A percentile compares a stretch with the other conserved stretches of the same genome.
Evolutionary conservation across 2,888 invertebrate genomes (phyloP).

Genomic region (Archips crataeganus): DNA sequence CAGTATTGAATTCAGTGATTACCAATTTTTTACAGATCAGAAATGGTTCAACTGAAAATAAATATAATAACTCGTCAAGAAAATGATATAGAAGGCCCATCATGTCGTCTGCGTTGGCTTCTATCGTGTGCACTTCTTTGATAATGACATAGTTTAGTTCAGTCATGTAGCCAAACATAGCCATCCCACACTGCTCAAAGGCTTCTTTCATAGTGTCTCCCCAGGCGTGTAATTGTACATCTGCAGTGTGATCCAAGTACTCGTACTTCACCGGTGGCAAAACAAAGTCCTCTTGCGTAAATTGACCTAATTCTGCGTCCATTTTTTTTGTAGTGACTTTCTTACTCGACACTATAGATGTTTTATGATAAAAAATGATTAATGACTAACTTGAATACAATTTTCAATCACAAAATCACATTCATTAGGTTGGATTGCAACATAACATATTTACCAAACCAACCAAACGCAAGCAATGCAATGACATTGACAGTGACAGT

Average conservation of each 20-base stretch:
- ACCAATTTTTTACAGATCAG: conserved; percentile 94
- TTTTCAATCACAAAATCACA: background rate
- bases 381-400: background rate
- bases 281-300: conserved; percentile 87
- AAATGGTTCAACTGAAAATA: conserved; percentile 96
- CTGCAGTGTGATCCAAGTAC: conserved; percentile 98
- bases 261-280: conserved; percentile 91
- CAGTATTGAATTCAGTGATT: conserved; percentile 94
- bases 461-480: background rate
- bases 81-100: conserved; percentile 96
- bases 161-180: conserved; percentile 99
- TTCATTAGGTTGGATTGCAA: background rate
- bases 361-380: background rate
- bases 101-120: conserved; percentile 95
- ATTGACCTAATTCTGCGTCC: conserved; percentile 79
- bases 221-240: conserved; percentile 99
- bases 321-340: conserved; percentile 47
- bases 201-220: conserved; percentile 94
- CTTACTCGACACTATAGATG: background rate
- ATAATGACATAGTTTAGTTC: conserved; percentile 94
- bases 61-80: conserved; percentile 96
- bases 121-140: conserved; percentile 91
- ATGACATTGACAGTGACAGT: background rate
- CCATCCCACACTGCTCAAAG: conserved; percentile 97
- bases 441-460: background rate